These are phyloP conservation scores for Atta cephalotes DNA, from an alignment of 1,140 invertebrate genomes.

Conservation along the genomic window DNA sequence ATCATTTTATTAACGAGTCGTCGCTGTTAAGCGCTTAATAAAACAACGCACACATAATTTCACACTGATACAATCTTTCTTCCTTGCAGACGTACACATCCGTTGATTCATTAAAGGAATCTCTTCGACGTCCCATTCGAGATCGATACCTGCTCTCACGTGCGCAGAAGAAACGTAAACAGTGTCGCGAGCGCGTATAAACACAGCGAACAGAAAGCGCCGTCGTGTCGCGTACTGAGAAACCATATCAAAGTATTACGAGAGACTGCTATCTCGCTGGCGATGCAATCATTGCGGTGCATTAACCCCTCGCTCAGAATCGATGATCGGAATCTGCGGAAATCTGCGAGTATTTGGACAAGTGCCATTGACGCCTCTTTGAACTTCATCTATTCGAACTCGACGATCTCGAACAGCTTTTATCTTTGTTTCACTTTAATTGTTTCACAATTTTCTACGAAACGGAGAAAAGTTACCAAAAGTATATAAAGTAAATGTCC, in stretches of 20 bases:
- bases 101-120: neutral
- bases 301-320: slow-evolving; percentile 38
- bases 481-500: neutral
- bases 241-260: slow-evolving; percentile 34
- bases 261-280: slow-evolving; percentile 5
- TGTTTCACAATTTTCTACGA: neutral
- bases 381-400: neutral
- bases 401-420: neutral
- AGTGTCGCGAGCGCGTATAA: slow-evolving; percentile 40
- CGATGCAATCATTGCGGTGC: slow-evolving; percentile 14
- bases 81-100: neutral
- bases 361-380: neutral
- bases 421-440: neutral
- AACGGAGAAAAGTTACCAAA: neutral
- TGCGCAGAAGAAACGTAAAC: slow-evolving; percentile 42
- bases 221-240: slow-evolving; percentile 34
- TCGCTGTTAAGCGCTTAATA: neutral
- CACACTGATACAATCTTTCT: neutral
- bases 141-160: slow-evolving; percentile 36
- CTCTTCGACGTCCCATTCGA: slow-evolving; percentile 15
- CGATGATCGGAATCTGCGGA: neutral
- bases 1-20: neutral
- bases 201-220: slow-evolving; percentile 45
- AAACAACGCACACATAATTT: neutral
- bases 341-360: neutral